Conservation (phyloP, 2,113 vertebrate genomes). For the Aix galericulata region DNA sequence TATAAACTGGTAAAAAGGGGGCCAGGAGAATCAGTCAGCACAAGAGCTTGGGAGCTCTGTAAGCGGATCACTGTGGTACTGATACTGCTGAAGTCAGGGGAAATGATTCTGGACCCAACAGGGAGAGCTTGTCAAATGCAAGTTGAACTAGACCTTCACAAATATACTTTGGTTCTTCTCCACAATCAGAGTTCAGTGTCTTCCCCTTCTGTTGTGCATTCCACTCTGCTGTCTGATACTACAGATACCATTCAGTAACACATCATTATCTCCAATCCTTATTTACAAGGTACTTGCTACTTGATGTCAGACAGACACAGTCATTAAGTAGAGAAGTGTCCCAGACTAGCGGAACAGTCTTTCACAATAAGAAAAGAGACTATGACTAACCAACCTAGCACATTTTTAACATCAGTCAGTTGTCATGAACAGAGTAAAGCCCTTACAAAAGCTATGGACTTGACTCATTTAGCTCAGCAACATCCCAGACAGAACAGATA, state of each 20-base stretch:
- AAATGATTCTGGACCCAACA: not conserved
- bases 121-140: not conserved
- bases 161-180: not conserved
- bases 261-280: not conserved
- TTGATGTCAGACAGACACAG: not conserved
- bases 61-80: not conserved
- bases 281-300: not conserved
- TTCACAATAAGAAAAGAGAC: not conserved
- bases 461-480: not conserved
- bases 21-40: not conserved
- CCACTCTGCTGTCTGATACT: not conserved
- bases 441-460: not conserved
- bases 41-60: not conserved
- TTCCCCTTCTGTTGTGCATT: not conserved
- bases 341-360: not conserved
- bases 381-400: not conserved
- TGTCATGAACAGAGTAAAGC: not conserved
- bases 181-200: not conserved
- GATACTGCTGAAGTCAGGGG: not conserved
- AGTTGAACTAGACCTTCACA: not conserved
- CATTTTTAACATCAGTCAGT: not conserved
- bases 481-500: not conserved
- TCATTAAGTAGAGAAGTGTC: not conserved
- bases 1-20: not conserved
- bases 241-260: not conserved